phyloP scores from a whole-genome alignment of 2,113 vertebrate species.

The Dascyllus trimaculatus region DNA sequence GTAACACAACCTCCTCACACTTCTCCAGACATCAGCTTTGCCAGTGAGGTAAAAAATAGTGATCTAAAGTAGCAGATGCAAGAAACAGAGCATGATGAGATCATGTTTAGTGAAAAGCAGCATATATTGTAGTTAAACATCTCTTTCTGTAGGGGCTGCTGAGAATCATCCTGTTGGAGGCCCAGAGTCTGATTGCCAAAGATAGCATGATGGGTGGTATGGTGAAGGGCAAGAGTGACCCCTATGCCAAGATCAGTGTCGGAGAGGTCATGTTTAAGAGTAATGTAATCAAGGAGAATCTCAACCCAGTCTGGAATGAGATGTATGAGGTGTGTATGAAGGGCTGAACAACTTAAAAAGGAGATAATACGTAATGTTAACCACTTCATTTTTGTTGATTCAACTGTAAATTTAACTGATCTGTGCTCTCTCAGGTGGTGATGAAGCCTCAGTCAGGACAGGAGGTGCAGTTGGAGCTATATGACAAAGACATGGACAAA shows the following conservation, averaged over 20 bases:
- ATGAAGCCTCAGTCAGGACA: constrained; percentile 87
- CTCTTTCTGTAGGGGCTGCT: constrained; percentile 86
- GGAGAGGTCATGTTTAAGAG: constrained; percentile 86
- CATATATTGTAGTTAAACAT: neutral
- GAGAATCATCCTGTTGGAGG: constrained; percentile 91
- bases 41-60: constrained; percentile 82
- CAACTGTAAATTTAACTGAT: neutral
- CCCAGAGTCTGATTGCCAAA: constrained; percentile 90
- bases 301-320: constrained; percentile 93
- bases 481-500: constrained; percentile 92
- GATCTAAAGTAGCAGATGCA: neutral
- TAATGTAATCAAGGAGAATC: constrained; percentile 90
- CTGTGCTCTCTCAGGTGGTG: constrained; percentile 81
- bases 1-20: constrained; percentile 78
- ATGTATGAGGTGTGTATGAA: constrained; percentile 88
- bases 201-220: constrained; percentile 89
- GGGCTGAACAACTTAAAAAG: neutral
- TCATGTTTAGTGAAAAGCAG: neutral
- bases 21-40: constrained; percentile 85
- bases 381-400: neutral
- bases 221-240: constrained; percentile 93
- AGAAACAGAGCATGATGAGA: neutral
- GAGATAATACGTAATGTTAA: too few species aligned
- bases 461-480: constrained; percentile 90
- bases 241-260: constrained; percentile 88